Base-by-base conservation (phyloP, 2,797 vertebrate species). In the Myotis planiceps region DNA sequence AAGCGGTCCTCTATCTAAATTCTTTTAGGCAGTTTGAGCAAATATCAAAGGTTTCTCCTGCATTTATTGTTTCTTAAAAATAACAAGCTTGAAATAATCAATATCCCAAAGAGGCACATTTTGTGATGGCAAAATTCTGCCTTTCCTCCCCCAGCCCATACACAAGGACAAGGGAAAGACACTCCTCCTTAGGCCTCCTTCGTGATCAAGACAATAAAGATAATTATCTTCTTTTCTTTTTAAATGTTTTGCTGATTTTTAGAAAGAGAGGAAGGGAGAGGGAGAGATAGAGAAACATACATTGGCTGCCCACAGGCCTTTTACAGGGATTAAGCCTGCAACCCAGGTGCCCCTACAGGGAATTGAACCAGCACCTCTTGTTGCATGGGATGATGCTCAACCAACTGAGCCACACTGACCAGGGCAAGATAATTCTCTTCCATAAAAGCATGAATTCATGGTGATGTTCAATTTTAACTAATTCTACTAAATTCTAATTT, bases 401-500 rank as follows among this genome's bases (percentile, higher is more conserved):
- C 29, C 60, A n/a, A 63, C 29, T 65, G 29, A 32, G 15, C 60
- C 29, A 32, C 60, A 65, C 29, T n/a, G 6, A 1, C 3, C 60
- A 65, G 29, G 29, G 29, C 60, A 65, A 68, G 12, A 13, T 21
- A 21, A 21, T 37, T 85, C 10, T 88, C 47, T 87, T 90, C 47
- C 27, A 29, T 65, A 88, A 78, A n/a, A 27, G 4, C 16, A 76
- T 68, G 5, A 69, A 76, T 76, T 94, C 21, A 65, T 34, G 32
- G 25, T 55, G 51, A 29, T 71, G 21, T 76, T 32, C 39, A 25
- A 47, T 66, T 72, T 21, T 65, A 49, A 86, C 9, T 71, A 27
- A 92, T 55, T 86, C 71, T 75, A 85, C 39, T 55, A 86, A 42
- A 12, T 82, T 95, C n/a, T 37, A 49, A 45, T 74, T 94, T 75